phyloP scores from a whole-genome alignment of 2,113 vertebrate species.

The Addax nasomaculatus region DNA sequence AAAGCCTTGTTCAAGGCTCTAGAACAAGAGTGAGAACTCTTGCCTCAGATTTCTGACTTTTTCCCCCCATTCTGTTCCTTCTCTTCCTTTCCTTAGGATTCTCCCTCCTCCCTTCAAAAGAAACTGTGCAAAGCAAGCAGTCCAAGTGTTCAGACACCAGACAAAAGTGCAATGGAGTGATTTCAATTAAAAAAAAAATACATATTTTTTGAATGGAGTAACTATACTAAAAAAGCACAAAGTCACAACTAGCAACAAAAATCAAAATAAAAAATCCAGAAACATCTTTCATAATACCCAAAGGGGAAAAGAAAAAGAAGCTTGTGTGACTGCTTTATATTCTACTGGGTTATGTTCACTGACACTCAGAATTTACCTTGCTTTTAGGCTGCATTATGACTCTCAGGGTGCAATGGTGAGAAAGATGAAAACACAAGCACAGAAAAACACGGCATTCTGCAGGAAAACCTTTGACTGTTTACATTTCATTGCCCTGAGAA shows the following conservation, averaged over 20 bases:
- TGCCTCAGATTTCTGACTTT: neutral
- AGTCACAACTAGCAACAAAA: neutral
- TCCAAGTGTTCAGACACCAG: neutral
- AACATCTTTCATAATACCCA: neutral
- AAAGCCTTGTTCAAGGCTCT: too few species aligned
- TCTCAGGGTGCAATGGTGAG: accelerated
- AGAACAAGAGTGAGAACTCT: too few species aligned
- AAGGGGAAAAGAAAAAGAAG: neutral
- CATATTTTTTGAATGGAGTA: neutral
- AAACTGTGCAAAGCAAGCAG: neutral
- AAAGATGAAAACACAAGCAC: neutral
- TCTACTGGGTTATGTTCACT: neutral
- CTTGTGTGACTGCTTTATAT: neutral
- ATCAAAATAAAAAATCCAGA: neutral
- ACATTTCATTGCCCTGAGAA: neutral
- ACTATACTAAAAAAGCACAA: neutral
- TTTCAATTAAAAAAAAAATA: neutral
- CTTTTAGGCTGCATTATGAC: neutral
- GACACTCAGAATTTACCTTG: neutral
- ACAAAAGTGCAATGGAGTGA: neutral
- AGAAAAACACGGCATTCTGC: neutral
- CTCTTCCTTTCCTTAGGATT: neutral
- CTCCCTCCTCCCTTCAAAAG: neutral
- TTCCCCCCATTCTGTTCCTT: too few species aligned
- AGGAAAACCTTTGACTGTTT: neutral